Base-by-base conservation (phyloP, 1,140 invertebrate species). In the Apocrypta bakeri region DNA sequence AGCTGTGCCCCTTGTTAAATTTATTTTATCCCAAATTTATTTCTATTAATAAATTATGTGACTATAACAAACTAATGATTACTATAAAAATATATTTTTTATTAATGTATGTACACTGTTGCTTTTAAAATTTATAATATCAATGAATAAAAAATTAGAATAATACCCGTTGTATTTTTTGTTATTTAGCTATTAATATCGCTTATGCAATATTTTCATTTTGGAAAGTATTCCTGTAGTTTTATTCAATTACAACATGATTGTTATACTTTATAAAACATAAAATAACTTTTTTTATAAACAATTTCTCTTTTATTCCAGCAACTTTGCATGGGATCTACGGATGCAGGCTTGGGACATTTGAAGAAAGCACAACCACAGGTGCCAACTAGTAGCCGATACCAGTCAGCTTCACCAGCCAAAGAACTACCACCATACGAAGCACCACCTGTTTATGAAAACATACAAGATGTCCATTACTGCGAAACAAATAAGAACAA, bases 401-500 rank as follows among this genome's bases (percentile, higher is more conserved):
- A 92, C 77, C 91, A 90, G 81, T 90, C 87, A 12, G 84, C 89
- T 6, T 91, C 91, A 3, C 89, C 90, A 14, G 89, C 88, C 4
- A 93, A 93, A 85, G 93, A 94, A 84, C 31, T 84, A 64, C 93
- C 92, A 12, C 93, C 92, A 0, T 93, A 94, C 77, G 93, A 94
- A 85, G 92, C 93, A 29, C 93, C 93, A 29, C 95, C 95, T 17
- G 94, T 96, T 8, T 96, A 96, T 89, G 95, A 96, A 90, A 96
- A 96, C 87, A 93, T 96, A 56, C 94, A 95, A 83, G 94, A 94
- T 63, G 92, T 94, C 64, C 90, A 91, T 72, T 91, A 87, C n/a
- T 83, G 87, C 27, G 88, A 89, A 37, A 87, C 88, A 37, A 88
- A 88, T 42, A 90, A 92, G 72, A 90, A 89, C 31, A 93, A 92